phyloP scores from a whole-genome alignment of 1,140 invertebrate genomes.

The Apis laboriosa region DNA sequence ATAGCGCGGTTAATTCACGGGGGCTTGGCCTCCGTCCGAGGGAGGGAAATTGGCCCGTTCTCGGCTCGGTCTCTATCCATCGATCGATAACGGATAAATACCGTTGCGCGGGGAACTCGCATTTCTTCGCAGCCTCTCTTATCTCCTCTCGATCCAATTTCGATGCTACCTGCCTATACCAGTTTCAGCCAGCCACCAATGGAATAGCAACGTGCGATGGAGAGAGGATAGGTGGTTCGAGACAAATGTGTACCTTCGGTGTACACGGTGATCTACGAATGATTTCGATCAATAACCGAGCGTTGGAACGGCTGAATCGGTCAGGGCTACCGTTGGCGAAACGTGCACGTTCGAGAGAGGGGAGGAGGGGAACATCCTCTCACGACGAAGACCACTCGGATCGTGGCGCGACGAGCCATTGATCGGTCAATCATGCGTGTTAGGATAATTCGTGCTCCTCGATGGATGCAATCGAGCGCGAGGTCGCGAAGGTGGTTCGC shows the following conservation, averaged over 20 bases:
- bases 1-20: conserved; percentile 17
- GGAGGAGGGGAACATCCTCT: conserved; percentile 11
- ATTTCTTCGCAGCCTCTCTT: background rate
- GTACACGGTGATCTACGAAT: conserved; percentile 46
- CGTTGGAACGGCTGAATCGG: conserved; percentile 57
- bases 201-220: no score
- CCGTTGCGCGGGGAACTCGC: background rate
- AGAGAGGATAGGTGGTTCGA: background rate
- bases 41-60: background rate
- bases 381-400: conserved; percentile 43
- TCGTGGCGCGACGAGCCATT: conserved; percentile 50
- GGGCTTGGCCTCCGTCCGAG: no score
- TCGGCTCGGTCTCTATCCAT: background rate
- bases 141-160: background rate
- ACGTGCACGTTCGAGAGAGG: conserved; percentile 28
- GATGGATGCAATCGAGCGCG: conserved; percentile 62
- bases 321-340: conserved; percentile 60
- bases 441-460: conserved; percentile 73
- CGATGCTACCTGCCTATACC: background rate
- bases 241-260: conserved; percentile 47
- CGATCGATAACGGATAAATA: background rate
- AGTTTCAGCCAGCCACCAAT: background rate
- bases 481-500: conserved; percentile 70
- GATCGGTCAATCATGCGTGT: conserved; percentile 74
- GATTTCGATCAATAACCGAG: conserved; percentile 57